Base-by-base conservation (phyloP, 2,113 vertebrate genomes). In the Pollachius pollachius region DNA sequence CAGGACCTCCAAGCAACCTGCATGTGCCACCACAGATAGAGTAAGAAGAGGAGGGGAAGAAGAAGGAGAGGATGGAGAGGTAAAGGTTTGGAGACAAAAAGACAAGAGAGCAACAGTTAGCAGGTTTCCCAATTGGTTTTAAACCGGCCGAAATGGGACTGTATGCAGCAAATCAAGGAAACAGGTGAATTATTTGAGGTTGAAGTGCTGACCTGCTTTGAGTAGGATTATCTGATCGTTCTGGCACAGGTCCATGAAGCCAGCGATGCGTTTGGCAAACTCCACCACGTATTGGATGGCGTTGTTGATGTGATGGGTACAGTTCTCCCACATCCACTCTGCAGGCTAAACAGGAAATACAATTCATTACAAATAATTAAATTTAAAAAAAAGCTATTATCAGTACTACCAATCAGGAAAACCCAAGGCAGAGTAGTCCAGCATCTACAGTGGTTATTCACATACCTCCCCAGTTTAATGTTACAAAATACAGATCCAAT, bases 231-330 rank as follows among this genome's bases (percentile, higher is more conserved):
- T 96, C 78, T 96, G 95, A 85, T 95, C 95, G 0, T 96, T 96
- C 90, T 96, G 95, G 84, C 94, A 95, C 59, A 95, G 91, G 76
- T 96, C 95, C 95, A 96, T 95, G 82, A 96, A 96, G 83, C 94
- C 95, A 0, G 92, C 88, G 17, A 95, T 94, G 66, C 93, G 93
- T 84, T 96, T 95, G 87, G 94, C 94, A 1, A 96, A 96, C 84
- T 95, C 94, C 88, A 95, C 94, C 82, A 96, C 93, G 13, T 95
- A 96, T 83, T 96, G 94, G 83, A 95, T 95, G 85, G 94, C 93
- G 0, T 94, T 93, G 85, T 94, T 95, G 76, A 96, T 92, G 84
- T 94, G 94, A 75, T 94, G 87, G 2, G 95, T 90, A 69, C 94
- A 96, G 80, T 94, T 90, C 81, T 95, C 94, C 95, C 95, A 96